Evolutionary conservation across 2,888 invertebrate species (phyloP).

Genomic region (Ichneumoninae sp.): DNA sequence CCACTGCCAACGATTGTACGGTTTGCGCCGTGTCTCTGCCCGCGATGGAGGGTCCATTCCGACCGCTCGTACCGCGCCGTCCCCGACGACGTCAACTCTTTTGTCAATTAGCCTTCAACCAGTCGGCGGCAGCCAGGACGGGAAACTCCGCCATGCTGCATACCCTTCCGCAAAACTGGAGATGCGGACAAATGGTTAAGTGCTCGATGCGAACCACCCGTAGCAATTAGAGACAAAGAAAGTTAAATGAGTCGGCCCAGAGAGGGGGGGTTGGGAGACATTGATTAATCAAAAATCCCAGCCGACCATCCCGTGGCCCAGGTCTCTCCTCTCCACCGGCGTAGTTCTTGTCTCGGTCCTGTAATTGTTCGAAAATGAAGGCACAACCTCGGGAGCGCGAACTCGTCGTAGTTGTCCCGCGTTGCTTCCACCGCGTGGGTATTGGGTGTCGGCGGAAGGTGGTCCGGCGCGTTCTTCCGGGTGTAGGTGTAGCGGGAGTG

Average conservation of each 20-base stretch:
- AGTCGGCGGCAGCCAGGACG: conserved; percentile 12
- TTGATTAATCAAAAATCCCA: conserved; percentile 56
- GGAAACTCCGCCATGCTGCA: conserved; percentile 14
- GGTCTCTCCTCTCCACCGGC: neutral
- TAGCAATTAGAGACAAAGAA: conserved; percentile 59
- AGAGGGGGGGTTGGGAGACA: neutral
- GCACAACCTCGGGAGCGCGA: conserved; percentile 21
- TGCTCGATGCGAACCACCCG: conserved; percentile 26
- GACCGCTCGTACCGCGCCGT: conserved; percentile 39
- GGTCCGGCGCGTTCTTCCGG: conserved; percentile 44
- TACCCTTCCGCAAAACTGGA: conserved; percentile 47
- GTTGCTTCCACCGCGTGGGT: conserved; percentile 25
- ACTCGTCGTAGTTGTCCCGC: conserved; percentile 45
- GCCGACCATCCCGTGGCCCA: neutral
- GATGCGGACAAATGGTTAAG: conserved; percentile 39
- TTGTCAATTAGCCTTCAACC: conserved; percentile 67
- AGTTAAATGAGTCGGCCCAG: conserved; percentile 53
- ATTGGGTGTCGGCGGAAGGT: conserved; percentile 1
- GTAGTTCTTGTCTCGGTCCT: neutral
- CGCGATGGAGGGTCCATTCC: conserved; percentile 43
- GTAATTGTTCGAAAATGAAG: conserved; percentile 50
- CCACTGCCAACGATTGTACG: neutral
- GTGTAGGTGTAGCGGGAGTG: conserved; percentile 51
- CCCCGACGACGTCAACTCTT: conserved; percentile 64
- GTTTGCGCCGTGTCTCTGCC: conserved; percentile 9